A percentile compares a stretch with the other conserved stretches of the same genome.
Conservation (phyloP, 2,113 vertebrate species). For the Takifugu bimaculatus region DNA sequence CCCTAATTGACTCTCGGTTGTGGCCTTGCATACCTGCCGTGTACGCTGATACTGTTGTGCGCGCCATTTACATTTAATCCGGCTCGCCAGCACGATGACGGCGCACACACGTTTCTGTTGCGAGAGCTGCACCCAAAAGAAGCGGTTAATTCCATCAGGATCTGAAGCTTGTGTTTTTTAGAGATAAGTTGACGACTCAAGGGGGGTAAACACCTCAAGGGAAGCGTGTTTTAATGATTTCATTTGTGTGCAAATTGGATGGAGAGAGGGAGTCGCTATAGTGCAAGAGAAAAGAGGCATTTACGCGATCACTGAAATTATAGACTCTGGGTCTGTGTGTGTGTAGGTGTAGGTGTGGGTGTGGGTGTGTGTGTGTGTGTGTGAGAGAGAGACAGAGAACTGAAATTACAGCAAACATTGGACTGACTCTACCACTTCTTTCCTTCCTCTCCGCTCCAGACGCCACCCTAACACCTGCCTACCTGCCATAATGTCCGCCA, state of each 20-base stretch:
- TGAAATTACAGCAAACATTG: conserved; percentile 10
- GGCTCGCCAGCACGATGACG: conserved; percentile 5
- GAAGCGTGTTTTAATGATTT: conserved; percentile 73
- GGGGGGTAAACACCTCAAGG: conserved; percentile 61
- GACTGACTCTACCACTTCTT: conserved; percentile 14
- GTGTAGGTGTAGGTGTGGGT: conserved; percentile 19
- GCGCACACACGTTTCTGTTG: conserved; percentile 13
- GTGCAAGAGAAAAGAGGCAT: conserved; percentile 45
- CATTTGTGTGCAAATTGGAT: conserved; percentile 83
- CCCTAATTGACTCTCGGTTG: conserved; percentile 58
- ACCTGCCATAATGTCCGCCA: too few species aligned
- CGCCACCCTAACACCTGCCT: background rate
- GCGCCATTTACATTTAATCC: conserved; percentile 16
- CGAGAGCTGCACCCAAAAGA: conserved; percentile 13
- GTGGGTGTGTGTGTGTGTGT: conserved; percentile 24
- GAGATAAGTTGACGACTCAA: conserved; percentile 73
- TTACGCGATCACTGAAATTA: conserved; percentile 50
- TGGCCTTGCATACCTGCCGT: conserved; percentile 53
- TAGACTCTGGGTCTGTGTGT: conserved; percentile 32
- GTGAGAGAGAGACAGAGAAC: background rate
- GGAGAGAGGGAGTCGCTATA: conserved; percentile 59
- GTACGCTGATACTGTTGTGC: conserved; percentile 52
- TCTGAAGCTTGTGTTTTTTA: conserved; percentile 59
- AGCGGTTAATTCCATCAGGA: conserved; percentile 62
- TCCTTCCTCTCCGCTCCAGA: conserved; percentile 16